These are phyloP conservation scores for Aphidoletes aphidimyza DNA, from an alignment of 2,888 invertebrate genomes.

Conservation along the genomic window DNA sequence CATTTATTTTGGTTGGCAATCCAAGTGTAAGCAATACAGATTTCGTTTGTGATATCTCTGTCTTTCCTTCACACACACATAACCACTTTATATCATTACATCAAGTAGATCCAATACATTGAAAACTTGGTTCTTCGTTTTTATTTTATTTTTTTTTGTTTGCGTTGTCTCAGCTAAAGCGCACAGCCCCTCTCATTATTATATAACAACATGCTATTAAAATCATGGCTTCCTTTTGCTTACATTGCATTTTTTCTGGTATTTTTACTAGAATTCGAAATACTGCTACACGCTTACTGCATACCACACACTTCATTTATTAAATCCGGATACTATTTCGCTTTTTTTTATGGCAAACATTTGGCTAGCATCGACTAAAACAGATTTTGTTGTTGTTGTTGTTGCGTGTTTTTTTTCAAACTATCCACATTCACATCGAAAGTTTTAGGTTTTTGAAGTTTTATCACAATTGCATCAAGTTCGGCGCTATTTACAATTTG, in stretches of 20 bases:
- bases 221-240: conserved; percentile 4
- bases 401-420: no score
- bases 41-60: neutral
- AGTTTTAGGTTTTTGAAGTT: no score
- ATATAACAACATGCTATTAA: neutral
- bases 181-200: neutral
- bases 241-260: neutral
- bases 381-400: no score
- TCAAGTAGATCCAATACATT: no score
- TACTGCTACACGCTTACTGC: neutral
- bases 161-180: neutral
- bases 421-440: no score
- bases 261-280: neutral
- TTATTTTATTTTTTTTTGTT: neutral
- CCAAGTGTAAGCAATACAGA: neutral
- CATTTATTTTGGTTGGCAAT: neutral
- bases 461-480: conserved; percentile 1
- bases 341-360: neutral
- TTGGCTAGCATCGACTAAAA: neutral
- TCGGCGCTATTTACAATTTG: neutral
- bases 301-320: neutral
- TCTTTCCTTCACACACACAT: neutral
- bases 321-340: neutral
- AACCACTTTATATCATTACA: no score
- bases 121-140: no score